Evolutionary conservation across 2,888 invertebrate species (phyloP), one percentile per base, ranked within the genome.

Genomic region (Limnephilus auricula): DNA sequence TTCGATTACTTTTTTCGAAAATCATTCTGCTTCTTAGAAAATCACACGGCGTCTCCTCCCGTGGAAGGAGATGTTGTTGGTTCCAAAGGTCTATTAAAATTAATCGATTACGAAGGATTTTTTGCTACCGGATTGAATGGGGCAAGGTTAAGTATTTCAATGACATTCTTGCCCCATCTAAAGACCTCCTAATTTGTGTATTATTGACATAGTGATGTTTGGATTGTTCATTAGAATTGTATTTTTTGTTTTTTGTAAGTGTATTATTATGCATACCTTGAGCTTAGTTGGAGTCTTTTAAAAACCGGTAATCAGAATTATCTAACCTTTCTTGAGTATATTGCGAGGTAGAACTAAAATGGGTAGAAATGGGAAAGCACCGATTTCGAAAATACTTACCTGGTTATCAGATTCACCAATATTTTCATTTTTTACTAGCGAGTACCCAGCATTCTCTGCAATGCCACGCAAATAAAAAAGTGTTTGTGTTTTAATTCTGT

Each of bases 11-110:
- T 91, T 84, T 91, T 89, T 84, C 30, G 40, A 90, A 45, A 65
- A 90, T 92, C 92, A 91, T 92, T 80, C 40, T 79, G 80, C n/a
- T 92, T 91, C 91, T 89, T 86, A 89, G 91, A 92, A 92, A 89
- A 65, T 89, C 88, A 88, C 80, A 30, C 78, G 31, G 84, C 90
- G 86, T 86, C 37, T 86, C 90, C 30, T 32, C 32, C 32, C 65
- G 31, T 65, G 65, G 32, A 32, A 65, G 65, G 86, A 50, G 50
- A 65, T n/a, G 13, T 30, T 34, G 37, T 85, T 85, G 30, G 30
- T 85, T 40, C 40, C 45, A 37, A n/a, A 45, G 31, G 32, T 86
- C 86, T 86, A 50, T 86, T 86, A 86, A 86, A 50, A 65, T 37
- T 86, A 86, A 86, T 86, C 86, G 86, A 85, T 85, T 85, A 85